Evolutionary conservation across 2,113 vertebrate genomes (phyloP).

Genomic region (Pseudonaja textilis): DNA sequence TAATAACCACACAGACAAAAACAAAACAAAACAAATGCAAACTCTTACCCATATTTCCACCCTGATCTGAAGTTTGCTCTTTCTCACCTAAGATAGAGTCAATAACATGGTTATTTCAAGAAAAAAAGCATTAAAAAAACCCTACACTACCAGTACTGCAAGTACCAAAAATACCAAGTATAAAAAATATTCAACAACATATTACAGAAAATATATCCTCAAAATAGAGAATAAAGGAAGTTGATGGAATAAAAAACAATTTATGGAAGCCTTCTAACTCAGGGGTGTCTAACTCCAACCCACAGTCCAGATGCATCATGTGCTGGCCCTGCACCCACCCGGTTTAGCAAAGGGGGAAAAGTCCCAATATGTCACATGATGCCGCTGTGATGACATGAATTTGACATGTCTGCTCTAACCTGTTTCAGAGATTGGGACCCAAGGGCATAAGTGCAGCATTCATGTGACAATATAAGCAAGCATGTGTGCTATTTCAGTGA

Average conservation of each 20-base stretch:
- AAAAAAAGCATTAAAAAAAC: neutral
- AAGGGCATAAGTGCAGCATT: neutral
- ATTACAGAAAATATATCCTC: neutral
- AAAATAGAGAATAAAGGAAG: neutral
- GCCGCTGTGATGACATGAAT: too few relatives aligned
- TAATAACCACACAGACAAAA: neutral
- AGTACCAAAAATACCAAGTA: neutral
- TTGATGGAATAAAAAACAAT: neutral
- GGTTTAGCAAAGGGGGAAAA: too few relatives aligned
- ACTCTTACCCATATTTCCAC: slow-evolving; percentile 44
- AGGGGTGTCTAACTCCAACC: too few relatives aligned
- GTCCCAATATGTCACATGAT: too few relatives aligned
- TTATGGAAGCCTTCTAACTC: neutral
- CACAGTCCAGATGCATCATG: too few relatives aligned
- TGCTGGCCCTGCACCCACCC: too few relatives aligned
- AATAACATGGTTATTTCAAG: neutral
- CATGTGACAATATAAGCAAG: neutral
- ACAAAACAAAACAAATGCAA: neutral
- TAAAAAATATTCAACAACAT: neutral
- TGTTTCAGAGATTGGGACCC: neutral
- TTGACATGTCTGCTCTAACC: neutral
- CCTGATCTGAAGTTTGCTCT: slow-evolving; percentile 26
- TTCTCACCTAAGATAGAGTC: slow-evolving; percentile 43
- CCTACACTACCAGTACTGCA: neutral
- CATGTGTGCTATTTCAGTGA: neutral